A percentile compares a stretch with the other conserved stretches of the same genome.
phyloP scores from a whole-genome alignment of 2,888 invertebrate species.

The Nephrotoma appendiculata region DNA sequence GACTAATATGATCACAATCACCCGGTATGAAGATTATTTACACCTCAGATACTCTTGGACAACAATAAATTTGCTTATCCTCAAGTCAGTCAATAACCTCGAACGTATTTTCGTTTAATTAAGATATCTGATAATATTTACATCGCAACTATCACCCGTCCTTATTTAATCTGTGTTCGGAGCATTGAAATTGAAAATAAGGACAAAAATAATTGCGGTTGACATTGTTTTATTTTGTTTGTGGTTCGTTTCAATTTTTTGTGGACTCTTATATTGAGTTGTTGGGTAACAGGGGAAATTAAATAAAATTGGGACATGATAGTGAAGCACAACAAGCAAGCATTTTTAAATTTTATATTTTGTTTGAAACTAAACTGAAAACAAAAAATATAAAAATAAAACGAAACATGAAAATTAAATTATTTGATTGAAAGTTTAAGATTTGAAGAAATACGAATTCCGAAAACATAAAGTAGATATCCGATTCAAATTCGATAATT shows the following conservation, averaged over 20 bases:
- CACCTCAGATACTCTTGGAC: no score
- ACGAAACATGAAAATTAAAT: not conserved
- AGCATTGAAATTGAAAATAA: not conserved
- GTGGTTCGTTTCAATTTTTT: no score
- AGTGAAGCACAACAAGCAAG: not conserved
- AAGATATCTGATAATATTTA: no score
- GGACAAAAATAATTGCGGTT: not conserved
- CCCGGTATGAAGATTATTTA: no score
- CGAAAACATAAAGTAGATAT: not conserved
- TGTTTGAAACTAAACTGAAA: not conserved
- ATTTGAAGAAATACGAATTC: not conserved
- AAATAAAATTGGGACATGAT: not conserved
- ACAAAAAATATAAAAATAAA: not conserved
- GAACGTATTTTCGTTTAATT: no score
- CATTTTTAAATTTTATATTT: not conserved
- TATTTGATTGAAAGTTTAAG: not conserved
- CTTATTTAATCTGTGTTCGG: no score
- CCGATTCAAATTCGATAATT: not conserved
- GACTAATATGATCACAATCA: no score
- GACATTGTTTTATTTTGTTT: no score
- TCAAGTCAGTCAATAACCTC: no score
- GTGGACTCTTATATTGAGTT: not conserved
- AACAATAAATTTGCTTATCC: no score
- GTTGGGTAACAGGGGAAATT: not conserved
- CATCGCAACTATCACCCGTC: no score